Evolutionary conservation across 2,797 vertebrate genomes (phyloP).

Genomic region (Paramormyrops hopkinsi): DNA sequence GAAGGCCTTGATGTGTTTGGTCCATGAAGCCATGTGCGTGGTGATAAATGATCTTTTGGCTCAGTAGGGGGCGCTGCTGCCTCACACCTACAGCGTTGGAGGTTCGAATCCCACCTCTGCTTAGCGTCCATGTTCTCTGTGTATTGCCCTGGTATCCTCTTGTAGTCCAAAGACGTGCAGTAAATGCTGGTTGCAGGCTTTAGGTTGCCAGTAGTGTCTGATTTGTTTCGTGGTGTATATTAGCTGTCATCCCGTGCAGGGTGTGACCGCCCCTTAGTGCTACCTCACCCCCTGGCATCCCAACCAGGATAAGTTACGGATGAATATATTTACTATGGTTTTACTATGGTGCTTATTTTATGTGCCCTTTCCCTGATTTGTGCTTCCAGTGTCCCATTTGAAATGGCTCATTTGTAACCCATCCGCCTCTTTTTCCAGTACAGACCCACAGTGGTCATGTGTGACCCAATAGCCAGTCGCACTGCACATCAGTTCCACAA

Average conservation of each 20-base stretch:
- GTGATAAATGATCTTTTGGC: not conserved
- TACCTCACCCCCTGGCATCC: not conserved
- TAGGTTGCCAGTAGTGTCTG: not conserved
- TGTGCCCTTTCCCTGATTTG: not conserved
- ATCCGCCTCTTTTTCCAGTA: not conserved
- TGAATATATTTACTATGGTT: not conserved
- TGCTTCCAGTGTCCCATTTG: not conserved
- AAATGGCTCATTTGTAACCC: not conserved
- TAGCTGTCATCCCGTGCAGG: not conserved
- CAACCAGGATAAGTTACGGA: not conserved
- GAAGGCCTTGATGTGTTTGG: not conserved
- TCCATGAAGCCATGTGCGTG: not conserved
- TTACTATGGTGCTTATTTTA: not conserved
- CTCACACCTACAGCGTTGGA: not conserved
- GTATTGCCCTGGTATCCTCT: not conserved
- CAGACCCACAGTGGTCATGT: not conserved
- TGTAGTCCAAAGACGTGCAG: not conserved
- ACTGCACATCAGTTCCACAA: not conserved
- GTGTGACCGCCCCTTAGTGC: not conserved
- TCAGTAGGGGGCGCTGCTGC: not conserved
- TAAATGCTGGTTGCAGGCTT: not conserved
- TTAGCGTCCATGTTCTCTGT: not conserved
- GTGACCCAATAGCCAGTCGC: not conserved
- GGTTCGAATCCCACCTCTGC: not conserved
- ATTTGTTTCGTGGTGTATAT: not conserved